Evolutionary conservation across 2,797 vertebrate species (phyloP), one percentile per base, ranked within the genome.

Genomic region (Lagodon rhomboides): DNA sequence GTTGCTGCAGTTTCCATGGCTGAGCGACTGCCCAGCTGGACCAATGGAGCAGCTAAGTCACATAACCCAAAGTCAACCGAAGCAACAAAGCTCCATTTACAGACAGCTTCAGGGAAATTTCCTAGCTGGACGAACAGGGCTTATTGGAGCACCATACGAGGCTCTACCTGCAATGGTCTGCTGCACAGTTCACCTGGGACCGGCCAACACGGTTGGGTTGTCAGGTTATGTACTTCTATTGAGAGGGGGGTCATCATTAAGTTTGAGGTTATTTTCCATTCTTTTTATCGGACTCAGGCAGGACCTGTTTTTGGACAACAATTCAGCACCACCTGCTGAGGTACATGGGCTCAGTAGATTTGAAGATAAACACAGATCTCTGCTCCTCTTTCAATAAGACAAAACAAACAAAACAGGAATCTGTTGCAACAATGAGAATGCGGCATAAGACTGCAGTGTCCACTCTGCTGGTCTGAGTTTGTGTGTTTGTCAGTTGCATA

Each of bases 31-130:
- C 50, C 20, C 0, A 2, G 38, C 16, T 49, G 41, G 30, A 60
- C 38, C 11, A 61, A 38, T 10, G 41, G 27, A 49, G 46, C 58
- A n/a, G 23, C n/a, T 30, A 58, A 15, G 20, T 51, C 12, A 54
- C 25, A 53, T 62, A 38, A 55, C 64, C 54, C 38, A 12, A 18
- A 44, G 30, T 62, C 22, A 68, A 7, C 25, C 25, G 11, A 34
- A 25, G 50, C 25, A 59, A 50, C 54, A 65, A 54, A 64, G 30
- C 22, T 55, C 16, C 46, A 54, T 46, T 23, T 71, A 18, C 46
- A 46, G 11, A 49, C 23, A 55, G 23, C 8, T 20, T 49, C 23
- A 64, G 17, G 9, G 30, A 59, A 38, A 20, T 62, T 27, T 47
- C 44, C 5, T 64, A 17, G 20, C 23, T 49, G 43, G 25, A 22